Evolutionary conservation across 2,113 vertebrate genomes (phyloP).

Genomic region (Isichthys henryi): DNA sequence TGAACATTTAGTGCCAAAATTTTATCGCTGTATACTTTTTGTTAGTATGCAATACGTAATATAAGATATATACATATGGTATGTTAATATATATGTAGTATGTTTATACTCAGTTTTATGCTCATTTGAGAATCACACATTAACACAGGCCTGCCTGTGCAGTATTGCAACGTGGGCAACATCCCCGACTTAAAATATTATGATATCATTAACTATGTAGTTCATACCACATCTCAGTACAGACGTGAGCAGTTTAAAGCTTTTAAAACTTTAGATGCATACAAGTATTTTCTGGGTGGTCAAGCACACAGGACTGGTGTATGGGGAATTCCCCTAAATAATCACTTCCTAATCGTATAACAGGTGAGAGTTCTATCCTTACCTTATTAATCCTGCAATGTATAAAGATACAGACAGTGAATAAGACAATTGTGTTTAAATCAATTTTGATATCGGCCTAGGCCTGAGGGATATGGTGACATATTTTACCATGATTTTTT

Average conservation of each 20-base stretch:
- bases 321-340: not conserved
- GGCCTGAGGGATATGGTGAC: not conserved
- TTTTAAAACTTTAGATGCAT: not conserved
- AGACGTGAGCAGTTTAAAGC: not conserved
- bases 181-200: not conserved
- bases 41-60: not conserved
- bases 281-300: not conserved
- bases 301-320: not conserved
- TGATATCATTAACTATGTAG: not conserved
- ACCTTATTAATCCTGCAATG: not conserved
- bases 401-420: not conserved
- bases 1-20: not conserved
- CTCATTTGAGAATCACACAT: not conserved
- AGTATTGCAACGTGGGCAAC: not conserved
- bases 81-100: not conserved
- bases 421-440: not conserved
- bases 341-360: not conserved
- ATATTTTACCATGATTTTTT: not conserved
- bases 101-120: not conserved
- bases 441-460: not conserved
- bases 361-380: not conserved
- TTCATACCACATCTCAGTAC: not conserved
- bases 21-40: not conserved
- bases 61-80: not conserved
- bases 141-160: not conserved